Evolutionary conservation across 2,888 invertebrate genomes (phyloP).

Genomic region (Dusona sp.): DNA sequence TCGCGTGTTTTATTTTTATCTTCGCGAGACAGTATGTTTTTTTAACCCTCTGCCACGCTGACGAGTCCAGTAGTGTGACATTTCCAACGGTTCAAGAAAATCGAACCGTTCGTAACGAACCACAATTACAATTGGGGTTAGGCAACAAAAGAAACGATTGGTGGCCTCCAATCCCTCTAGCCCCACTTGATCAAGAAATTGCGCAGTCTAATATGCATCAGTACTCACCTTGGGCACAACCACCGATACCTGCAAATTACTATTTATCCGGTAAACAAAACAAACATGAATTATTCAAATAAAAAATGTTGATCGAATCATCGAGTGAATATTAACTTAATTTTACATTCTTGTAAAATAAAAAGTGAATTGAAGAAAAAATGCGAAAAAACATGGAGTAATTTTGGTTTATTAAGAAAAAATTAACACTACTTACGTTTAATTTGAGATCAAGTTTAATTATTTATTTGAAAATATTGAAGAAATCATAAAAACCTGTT

Average conservation of each 20-base stretch:
- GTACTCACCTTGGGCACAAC: slow-evolving; percentile 65
- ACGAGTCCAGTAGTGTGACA: slow-evolving; percentile 43
- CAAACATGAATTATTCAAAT: no score
- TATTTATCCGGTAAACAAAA: slow-evolving; percentile 74
- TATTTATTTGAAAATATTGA: neutral
- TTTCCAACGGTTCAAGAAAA: slow-evolving; percentile 61
- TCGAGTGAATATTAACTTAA: no score
- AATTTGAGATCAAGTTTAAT: neutral
- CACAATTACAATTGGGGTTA: slow-evolving; percentile 24
- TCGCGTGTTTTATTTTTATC: slow-evolving; percentile 33
- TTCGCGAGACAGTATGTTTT: slow-evolving; percentile 38
- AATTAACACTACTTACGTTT: neutral
- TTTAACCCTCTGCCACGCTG: slow-evolving; percentile 29
- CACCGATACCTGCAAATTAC: slow-evolving; percentile 72
- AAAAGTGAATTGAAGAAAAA: no score
- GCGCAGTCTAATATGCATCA: slow-evolving; percentile 61
- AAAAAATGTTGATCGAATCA: neutral
- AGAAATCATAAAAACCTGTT: neutral
- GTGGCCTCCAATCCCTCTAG: slow-evolving; percentile 69
- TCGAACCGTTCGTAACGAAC: slow-evolving; percentile 61
- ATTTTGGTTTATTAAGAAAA: neutral
- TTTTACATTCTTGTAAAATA: no score
- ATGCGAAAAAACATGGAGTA: no score
- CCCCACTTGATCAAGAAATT: slow-evolving; percentile 61
- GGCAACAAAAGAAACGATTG: slow-evolving; percentile 67